Base-by-base conservation (phyloP, 1,140 invertebrate genomes). In the Phthorimaea operculella region DNA sequence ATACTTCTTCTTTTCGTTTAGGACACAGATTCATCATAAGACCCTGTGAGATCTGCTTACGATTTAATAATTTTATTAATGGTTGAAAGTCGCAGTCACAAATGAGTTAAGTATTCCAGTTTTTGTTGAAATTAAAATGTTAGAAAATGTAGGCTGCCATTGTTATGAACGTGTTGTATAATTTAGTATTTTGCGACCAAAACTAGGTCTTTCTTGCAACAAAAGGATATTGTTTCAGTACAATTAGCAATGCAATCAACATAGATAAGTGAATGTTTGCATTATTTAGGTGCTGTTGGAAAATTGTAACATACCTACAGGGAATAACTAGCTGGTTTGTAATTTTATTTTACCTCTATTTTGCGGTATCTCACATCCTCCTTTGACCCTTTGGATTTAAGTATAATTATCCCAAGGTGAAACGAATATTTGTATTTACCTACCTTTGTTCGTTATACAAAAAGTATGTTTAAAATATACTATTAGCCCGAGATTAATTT, bases 181-280 rank as follows among this genome's bases (percentile, higher is more conserved):
- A 78, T 78, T 76, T 78, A 64, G 71, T 75, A 70, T 76, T 72
- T 73, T 71, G 69, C 68, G 66, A 65, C 68, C 65, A 74, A 78
- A 78, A 74, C 68, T 78, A 72, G 75, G 75, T 76, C 72, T 76
- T 73, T 73, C 68, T 68, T 65, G 58, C 64, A 74, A 78, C 76
- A 78, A 76, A 78, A 74, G 75, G 70, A 78, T 76, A 78, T 78
- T 78, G 73, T 78, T 78, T 70, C 63, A 60, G 62, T 68, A 67
- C 73, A 76, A 78, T 78, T 78, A 78, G 73, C 73, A 68, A 68
- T 64, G 73, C 72, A 73, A 76, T 78, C 70, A 74, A 68, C 72
- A 73, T 74, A 78, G 75, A 78, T 78, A 78, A 76, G 72, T 78
- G 68, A 74, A 74, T 70, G 72, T 78, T 73, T 72, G 73, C 71